phyloP scores from a whole-genome alignment of 1,140 invertebrate species.

The Pachyrhynchus sulphureomaculatus region DNA sequence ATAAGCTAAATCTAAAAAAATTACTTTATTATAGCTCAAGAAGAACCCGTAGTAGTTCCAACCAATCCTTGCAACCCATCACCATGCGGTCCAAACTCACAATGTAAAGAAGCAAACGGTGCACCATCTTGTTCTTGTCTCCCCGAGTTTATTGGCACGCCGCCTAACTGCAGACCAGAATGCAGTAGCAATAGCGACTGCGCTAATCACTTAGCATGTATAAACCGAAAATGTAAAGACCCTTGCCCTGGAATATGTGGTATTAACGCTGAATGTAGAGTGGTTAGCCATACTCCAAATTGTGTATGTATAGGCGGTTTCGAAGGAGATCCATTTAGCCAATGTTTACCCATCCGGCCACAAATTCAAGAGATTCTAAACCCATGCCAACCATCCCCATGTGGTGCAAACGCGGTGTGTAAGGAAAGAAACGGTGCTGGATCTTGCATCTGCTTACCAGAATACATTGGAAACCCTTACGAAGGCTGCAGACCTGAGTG shows the following conservation, averaged over 20 bases:
- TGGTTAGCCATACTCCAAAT: conserved; percentile 65
- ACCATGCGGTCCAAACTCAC: conserved; percentile 79
- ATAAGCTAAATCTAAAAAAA: neutral
- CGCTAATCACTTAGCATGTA: conserved; percentile 61
- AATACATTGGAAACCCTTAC: conserved; percentile 74
- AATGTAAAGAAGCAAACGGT: conserved; percentile 78
- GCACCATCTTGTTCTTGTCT: conserved; percentile 77
- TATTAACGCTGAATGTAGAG: conserved; percentile 72
- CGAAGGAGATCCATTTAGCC: conserved; percentile 74
- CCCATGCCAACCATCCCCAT: conserved; percentile 65
- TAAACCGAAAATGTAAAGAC: conserved; percentile 67
- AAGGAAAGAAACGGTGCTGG: conserved; percentile 61
- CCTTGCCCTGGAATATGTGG: conserved; percentile 81
- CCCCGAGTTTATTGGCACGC: conserved; percentile 63
- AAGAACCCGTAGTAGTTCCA: conserved; percentile 50
- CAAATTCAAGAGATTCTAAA: conserved; percentile 50
- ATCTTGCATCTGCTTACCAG: conserved; percentile 66
- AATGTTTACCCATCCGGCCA: conserved; percentile 56
- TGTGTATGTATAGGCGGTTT: conserved; percentile 81
- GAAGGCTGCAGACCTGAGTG: conserved; percentile 76
- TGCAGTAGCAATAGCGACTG: conserved; percentile 66
- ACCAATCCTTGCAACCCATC: conserved; percentile 74
- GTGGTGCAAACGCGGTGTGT: conserved; percentile 68
- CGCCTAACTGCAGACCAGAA: conserved; percentile 67
- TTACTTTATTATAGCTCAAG: conserved; percentile 45